Base-by-base conservation (phyloP, 2,797 vertebrate species). In the Iguana delicatissima region DNA sequence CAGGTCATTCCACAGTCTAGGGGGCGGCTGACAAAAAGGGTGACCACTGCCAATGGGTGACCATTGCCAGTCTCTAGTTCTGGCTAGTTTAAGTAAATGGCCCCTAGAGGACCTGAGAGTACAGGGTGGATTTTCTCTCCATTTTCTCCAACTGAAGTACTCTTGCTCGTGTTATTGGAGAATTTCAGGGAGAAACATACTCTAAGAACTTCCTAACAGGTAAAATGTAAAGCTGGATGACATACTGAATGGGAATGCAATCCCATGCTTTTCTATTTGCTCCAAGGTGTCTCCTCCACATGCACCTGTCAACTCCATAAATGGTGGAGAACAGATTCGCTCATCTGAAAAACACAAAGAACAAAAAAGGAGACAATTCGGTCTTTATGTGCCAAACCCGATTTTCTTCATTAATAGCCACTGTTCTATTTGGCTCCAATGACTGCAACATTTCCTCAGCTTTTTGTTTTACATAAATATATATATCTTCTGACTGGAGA, bases 221-320 rank as follows among this genome's bases (percentile, higher is more conserved):
- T 38, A 8, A 42, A 80, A 81, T 90, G 87, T 73, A 81, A 82
- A 85, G 29, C 2, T 73, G 16, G 35, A 52, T 59, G 93, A 98
- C 99, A 92, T 97, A 99, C 99, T 98, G 97, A 99, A 99, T 24
- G 99, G 99, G 97, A 99, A 99, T 89, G 98, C 98, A 97, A 99
- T 97, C 96, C 99, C 98, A 24, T 99, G 98, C 93, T 98, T 97
- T 97, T 97, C 97, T 96, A 99, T 98, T 95, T 98, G 98, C 95
- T 98, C 96, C 97, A 99, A 96, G 50, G 98, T 98, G 89, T 99
- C 98, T 85, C 98, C 98, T 87, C 98, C 98, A 85, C 98, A 98
- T 91, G 98, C 98, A n/a, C 97, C 97, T 92, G 98, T 99, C 94
- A 99, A 97, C 93, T 99, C 99, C 99, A 99, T 99, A 97, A 99